These are phyloP conservation scores for Bruchidius siliquastri DNA, from an alignment of 2,888 invertebrate species.

Conservation along the genomic window DNA sequence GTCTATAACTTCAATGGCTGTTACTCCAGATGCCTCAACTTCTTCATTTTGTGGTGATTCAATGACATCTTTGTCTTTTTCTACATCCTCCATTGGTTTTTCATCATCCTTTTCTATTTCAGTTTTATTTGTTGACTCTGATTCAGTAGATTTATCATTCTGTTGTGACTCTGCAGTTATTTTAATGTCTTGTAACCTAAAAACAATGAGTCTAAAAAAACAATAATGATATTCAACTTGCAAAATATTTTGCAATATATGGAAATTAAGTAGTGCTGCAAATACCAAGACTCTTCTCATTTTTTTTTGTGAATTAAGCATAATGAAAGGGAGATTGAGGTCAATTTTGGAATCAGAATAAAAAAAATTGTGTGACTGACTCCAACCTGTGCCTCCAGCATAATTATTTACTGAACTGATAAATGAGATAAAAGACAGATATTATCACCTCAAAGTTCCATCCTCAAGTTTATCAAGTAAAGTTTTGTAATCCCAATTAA, in stretches of 20 bases:
- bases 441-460: conserved; percentile 34
- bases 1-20: background rate
- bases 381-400: no score
- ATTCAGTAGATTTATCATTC: conserved; percentile 6
- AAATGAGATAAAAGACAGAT: no score
- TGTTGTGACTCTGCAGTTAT: conserved; percentile 2
- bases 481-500: conserved; percentile 35
- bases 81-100: background rate
- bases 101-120: conserved; percentile 1
- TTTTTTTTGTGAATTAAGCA: no score
- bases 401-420: no score
- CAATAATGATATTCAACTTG: no score
- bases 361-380: no score
- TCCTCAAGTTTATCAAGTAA: conserved; percentile 37
- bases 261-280: no score
- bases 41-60: conserved; percentile 1
- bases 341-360: no score
- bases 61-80: background rate
- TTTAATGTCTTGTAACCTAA: conserved; percentile 1
- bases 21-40: conserved; percentile 9
- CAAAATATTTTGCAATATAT: no score
- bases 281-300: no score
- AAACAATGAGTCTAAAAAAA: background rate
- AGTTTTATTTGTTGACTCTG: conserved; percentile 7
- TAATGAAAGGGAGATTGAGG: no score